Percentiles rank a stretch among this genome's conserved stretches.
Conservation (phyloP, 1,140 invertebrate species). For the Plectrocnemia conspersa region DNA sequence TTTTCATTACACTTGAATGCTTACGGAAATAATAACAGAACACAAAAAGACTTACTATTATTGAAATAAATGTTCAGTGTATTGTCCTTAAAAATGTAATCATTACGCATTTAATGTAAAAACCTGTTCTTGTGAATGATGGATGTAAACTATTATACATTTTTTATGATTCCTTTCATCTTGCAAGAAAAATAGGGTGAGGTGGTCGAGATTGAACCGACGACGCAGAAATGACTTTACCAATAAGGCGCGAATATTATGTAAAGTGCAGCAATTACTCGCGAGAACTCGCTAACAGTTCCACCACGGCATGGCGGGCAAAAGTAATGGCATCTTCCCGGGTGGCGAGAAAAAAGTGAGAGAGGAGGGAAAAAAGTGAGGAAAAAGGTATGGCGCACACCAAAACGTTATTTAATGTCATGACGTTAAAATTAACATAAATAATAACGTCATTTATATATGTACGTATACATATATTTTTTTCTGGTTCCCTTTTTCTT, state of each 20-base stretch:
- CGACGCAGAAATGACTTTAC: conserved; percentile 31
- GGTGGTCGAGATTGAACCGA: no score
- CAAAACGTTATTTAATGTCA: conserved; percentile 35
- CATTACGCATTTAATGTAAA: no score
- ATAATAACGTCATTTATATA: conserved; percentile 37
- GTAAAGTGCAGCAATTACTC: conserved; percentile 36
- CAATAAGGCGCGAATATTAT: conserved; percentile 36
- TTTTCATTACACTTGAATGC: no score
- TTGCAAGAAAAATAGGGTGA: no score
- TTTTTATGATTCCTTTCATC: no score
- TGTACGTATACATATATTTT: no score
- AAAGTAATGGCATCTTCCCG: conserved; percentile 18
- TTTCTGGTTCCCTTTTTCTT: conserved; percentile 9
- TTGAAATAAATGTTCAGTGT: no score
- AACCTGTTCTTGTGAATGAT: no score
- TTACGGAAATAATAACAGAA: no score
- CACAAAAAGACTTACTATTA: no score
- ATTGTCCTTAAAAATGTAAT: no score
- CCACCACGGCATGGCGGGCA: conserved; percentile 10
- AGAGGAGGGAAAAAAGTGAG: not conserved
- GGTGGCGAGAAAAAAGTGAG: conserved; percentile 12
- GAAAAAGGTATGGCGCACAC: conserved; percentile 33
- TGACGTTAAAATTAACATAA: conserved; percentile 37
- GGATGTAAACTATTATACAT: no score
- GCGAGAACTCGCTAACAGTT: conserved; percentile 31